Conservation (phyloP, 2,113 vertebrate genomes). For the Myotis brandtii region DNA sequence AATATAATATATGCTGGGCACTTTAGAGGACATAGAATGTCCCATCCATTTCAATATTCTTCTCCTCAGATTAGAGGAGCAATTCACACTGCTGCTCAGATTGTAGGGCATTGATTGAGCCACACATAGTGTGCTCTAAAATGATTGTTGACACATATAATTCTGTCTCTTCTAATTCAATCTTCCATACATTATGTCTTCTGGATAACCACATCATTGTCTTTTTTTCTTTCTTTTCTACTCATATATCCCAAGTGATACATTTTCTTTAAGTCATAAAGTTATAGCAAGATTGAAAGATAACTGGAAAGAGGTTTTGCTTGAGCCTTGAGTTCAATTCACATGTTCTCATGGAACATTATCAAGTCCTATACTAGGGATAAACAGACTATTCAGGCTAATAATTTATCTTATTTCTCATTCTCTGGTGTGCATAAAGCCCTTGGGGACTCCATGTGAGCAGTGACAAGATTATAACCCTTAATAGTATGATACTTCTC, state of each 20-base stretch:
- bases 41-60: background rate
- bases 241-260: background rate
- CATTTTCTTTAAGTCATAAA: background rate
- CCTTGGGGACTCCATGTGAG: background rate
- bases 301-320: background rate
- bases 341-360: background rate
- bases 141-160: background rate
- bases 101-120: background rate
- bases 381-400: background rate
- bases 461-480: background rate
- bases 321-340: background rate
- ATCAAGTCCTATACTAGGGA: background rate
- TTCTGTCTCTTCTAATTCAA: background rate
- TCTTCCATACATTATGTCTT: background rate
- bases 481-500: background rate
- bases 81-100: background rate
- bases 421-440: background rate
- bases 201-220: background rate
- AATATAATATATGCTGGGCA: background rate
- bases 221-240: background rate
- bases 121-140: background rate
- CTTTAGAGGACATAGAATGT: accelerated
- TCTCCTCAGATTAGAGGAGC: background rate
- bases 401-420: background rate
- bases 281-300: background rate